Evolutionary conservation across 2,797 vertebrate genomes (phyloP).

Genomic region (Danio kyathit): DNA sequence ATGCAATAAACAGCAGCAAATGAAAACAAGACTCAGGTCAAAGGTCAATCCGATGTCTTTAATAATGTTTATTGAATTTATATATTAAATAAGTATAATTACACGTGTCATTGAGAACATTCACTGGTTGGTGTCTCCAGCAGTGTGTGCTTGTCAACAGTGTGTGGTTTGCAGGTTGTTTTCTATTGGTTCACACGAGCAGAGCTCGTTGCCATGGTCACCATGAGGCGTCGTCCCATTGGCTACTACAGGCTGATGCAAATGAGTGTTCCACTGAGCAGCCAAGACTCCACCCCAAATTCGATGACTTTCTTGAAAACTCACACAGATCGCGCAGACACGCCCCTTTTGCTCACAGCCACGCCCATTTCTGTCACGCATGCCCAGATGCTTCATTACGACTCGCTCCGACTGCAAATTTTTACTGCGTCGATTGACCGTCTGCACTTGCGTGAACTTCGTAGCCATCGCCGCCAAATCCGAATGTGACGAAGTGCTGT

Average conservation of each 20-base stretch:
- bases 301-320: slow-evolving; percentile 43
- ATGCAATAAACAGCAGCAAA: neutral
- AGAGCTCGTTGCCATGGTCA: slow-evolving; percentile 13
- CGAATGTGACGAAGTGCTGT: slow-evolving; percentile 92
- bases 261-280: slow-evolving; percentile 51
- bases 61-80: neutral
- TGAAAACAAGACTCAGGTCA: neutral
- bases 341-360: slow-evolving; percentile 28
- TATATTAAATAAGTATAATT: neutral
- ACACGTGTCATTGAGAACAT: neutral
- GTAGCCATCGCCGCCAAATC: slow-evolving; percentile 82
- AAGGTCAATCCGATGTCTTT: neutral
- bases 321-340: slow-evolving; percentile 53
- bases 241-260: slow-evolving; percentile 15
- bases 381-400: neutral
- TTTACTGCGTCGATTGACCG: slow-evolving; percentile 22
- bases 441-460: slow-evolving; percentile 46
- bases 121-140: neutral
- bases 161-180: slow-evolving; percentile 48
- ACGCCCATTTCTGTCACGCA: neutral
- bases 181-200: slow-evolving; percentile 12
- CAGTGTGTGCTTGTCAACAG: slow-evolving; percentile 42
- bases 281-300: slow-evolving; percentile 45
- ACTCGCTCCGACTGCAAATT: neutral
- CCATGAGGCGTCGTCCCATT: slow-evolving; percentile 12